Evolutionary conservation across 2,113 vertebrate genomes (phyloP), one percentile per base, ranked within the genome.

Genomic region (Sisor rabdophorus): DNA sequence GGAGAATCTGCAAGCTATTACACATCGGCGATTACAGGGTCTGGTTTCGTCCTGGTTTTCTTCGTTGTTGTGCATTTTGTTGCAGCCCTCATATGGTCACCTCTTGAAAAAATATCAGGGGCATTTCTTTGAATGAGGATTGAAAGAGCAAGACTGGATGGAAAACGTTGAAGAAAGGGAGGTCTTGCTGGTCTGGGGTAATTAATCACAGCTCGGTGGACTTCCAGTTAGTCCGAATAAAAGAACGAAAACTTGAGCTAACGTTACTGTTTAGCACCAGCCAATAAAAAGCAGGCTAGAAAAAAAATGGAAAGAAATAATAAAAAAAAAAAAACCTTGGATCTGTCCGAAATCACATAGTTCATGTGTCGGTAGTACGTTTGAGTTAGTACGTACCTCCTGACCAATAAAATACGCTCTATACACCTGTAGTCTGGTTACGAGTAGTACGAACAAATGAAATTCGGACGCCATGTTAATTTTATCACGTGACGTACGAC

Each of bases 151-250:
- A 48, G 47, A 68, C 44, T 2, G 24, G 64, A 22, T 50, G 22
- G 11, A 13, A 52, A 19, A 9, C 20, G 6, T n/a, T 6, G 9
- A 36, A 4, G 30, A 47, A 28, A 12, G 50, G 24, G n/a, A 65
- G 70, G 12, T 50, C 58, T 69, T 72, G 75, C 74, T 59, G 74
- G 73, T 74, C 75, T 64, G 76, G 63, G 77, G 73, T 47, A 47
- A 56, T 24, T 58, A 40, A 55, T 76, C 63, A 65, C 74, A 76
- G 74, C 74, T 76, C 63, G n/a, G 22, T 68, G 54, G 50, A 47
- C 56, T 47, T 58, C 2, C 2, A 24, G 47, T 11, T 6, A 69
- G 65, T 36, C 40, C 40, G 10, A 44, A 44, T 7, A 44, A 44
- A 44, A 1, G 10, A 44, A 44, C 10, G 9, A 44, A 44, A 7